These are phyloP conservation scores for Sinocyclocheilus maitianheensis DNA, from an alignment of 2,113 vertebrate species.

Conservation along the genomic window DNA sequence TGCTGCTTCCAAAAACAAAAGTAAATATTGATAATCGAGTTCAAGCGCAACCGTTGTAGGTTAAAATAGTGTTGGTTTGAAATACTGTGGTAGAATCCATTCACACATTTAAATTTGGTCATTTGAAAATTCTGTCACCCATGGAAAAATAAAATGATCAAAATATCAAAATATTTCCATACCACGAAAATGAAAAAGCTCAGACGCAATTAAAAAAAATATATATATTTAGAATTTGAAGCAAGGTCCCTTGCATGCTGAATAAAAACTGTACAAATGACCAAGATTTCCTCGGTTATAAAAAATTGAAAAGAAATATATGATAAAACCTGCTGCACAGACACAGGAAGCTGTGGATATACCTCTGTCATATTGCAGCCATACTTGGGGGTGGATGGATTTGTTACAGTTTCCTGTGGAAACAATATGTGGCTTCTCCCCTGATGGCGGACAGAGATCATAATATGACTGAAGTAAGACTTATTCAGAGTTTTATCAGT, in stretches of 20 bases:
- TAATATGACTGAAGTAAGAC: conserved; percentile 5
- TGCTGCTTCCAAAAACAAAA: background rate
- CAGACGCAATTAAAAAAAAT: no score
- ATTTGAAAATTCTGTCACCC: no score
- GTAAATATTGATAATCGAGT: no score
- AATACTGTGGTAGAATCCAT: no score
- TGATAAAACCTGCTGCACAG: conserved; percentile 67
- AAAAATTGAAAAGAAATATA: background rate
- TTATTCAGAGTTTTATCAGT: conserved; percentile 8
- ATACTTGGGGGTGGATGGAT: conserved; percentile 37
- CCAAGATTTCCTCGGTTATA: background rate
- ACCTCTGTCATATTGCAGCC: conserved; percentile 54
- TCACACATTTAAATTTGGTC: no score
- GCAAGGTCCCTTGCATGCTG: no score
- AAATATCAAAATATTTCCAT: no score
- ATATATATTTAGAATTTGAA: no score
- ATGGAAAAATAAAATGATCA: no score
- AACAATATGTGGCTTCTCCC: background rate
- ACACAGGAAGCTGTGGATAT: conserved; percentile 65
- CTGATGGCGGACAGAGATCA: background rate
- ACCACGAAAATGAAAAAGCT: no score
- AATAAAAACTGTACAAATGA: background rate
- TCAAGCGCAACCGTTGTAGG: no score
- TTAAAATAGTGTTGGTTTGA: no score
- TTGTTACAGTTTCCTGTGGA: conserved; percentile 39